Evolutionary conservation across 2,888 invertebrate species (phyloP), one percentile per base, ranked within the genome.

Genomic region (Lasioglossum vierecki): DNA sequence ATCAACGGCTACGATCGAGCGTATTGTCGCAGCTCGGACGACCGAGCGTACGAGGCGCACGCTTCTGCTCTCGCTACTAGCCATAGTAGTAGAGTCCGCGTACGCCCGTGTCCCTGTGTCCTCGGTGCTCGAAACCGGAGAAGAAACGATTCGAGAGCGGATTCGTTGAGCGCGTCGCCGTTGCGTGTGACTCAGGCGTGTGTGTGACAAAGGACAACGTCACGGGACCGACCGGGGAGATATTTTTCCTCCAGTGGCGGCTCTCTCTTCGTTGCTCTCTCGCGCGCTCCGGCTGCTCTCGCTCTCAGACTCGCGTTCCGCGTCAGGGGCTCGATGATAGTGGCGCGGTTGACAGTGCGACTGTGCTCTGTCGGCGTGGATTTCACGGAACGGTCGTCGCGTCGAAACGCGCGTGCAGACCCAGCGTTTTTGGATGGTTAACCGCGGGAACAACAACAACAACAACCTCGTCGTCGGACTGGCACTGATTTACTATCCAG

Each of bases 351-450:
- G 83, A 79, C 83, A 79, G 66, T 66, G 70, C 73, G 83, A 41
- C 68, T 84, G 77, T 84, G 77, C 49, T 73, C 49, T 76, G 22
- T 22, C 71, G 68, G 15, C 73, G 49, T 73, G 57, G 72, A n/a
- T 30, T 39, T 60, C 57, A 63, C 53, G 35, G 18, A 46, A 35
- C 49, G 74, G 75, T 77, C 63, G 70, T 41, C 57, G 66, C 49
- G 26, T 41, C 46, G 63, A 30, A 13, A 15, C 26, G 76, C 53
- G 78, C 70, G 83, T 83, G 74, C 57, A 57, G n/a, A 4, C 57
- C 57, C 11, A 57, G 81, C 63, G 15, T 30, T 63, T n/a, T 89
- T 68, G 88, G 85, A 89, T 88, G 88, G 71, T 83, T 68, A 68
- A 83, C 70, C 70, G 76, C 79, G 70, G 66, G 77, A 74, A 76